A percentile compares a stretch with the other conserved stretches of the same genome.
Evolutionary conservation across 2,888 invertebrate genomes (phyloP).

Genomic region (Galeruca laticollis): DNA sequence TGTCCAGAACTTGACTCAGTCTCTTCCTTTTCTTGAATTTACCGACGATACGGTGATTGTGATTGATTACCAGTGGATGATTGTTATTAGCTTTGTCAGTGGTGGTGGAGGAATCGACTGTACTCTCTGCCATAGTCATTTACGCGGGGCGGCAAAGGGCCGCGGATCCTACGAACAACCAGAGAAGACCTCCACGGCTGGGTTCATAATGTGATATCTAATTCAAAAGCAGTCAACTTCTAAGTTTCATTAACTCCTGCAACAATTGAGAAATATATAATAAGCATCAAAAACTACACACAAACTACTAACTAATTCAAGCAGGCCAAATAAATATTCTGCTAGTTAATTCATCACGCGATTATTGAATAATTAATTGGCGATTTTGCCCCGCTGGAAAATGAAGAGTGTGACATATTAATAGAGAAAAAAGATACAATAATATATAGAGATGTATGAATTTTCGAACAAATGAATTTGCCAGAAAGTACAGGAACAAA

Average conservation of each 20-base stretch:
- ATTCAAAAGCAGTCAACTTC: background rate
- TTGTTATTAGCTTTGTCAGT: slow-evolving; percentile 70
- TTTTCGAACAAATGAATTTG: too few relatives aligned
- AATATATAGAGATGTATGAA: too few relatives aligned
- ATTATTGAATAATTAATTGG: too few relatives aligned
- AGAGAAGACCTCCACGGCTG: slow-evolving; percentile 46
- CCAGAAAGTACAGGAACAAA: too few relatives aligned
- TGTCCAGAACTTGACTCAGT: slow-evolving; percentile 84
- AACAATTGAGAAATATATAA: slow-evolving; percentile 40
- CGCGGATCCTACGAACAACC: slow-evolving; percentile 51
- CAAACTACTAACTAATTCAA: too few relatives aligned
- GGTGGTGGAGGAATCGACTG: slow-evolving; percentile 68
- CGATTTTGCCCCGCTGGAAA: too few relatives aligned
- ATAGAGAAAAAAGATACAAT: too few relatives aligned
- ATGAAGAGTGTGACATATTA: too few relatives aligned
- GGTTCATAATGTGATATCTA: slow-evolving; percentile 51
- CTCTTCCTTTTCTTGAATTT: slow-evolving; percentile 80
- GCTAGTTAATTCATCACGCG: too few relatives aligned
- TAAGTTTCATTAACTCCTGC: slow-evolving; percentile 37
- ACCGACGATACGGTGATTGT: slow-evolving; percentile 71
- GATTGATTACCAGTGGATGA: slow-evolving; percentile 73
- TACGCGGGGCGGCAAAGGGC: slow-evolving; percentile 70
- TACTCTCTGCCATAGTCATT: slow-evolving; percentile 82
- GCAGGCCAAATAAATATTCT: too few relatives aligned
- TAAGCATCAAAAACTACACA: background rate